phyloP scores from a whole-genome alignment of 2,113 vertebrate genomes.

The Lophochroa leadbeateri region DNA sequence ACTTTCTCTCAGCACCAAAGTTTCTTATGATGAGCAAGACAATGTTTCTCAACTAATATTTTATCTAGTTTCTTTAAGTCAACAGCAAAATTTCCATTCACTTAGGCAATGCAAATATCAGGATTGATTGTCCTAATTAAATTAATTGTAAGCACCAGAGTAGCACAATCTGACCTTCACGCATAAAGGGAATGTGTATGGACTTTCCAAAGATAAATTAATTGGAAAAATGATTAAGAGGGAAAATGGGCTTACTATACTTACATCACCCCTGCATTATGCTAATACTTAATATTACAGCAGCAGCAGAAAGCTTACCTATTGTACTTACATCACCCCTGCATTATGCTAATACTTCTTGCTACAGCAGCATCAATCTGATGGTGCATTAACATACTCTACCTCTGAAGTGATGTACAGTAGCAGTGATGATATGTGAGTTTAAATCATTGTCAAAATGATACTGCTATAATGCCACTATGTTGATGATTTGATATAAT shows the following conservation, averaged over 20 bases:
- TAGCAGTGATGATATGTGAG: conserved; percentile 30
- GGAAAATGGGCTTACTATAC: background rate
- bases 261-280: conserved; percentile 44
- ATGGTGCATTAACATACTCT: conserved; percentile 25
- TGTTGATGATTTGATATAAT: conserved; percentile 52
- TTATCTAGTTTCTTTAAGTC: background rate
- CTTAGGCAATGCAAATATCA: background rate
- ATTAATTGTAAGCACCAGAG: background rate
- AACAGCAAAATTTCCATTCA: background rate
- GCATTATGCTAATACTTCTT: conserved; percentile 47
- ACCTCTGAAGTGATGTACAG: background rate
- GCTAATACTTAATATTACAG: conserved; percentile 20
- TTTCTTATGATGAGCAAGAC: background rate
- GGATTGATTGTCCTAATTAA: background rate
- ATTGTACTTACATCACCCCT: conserved; percentile 38
- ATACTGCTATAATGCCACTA: conserved; percentile 33
- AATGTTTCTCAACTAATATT: background rate
- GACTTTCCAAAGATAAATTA: background rate
- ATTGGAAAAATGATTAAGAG: conserved; percentile 15
- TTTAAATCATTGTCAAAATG: conserved; percentile 48
- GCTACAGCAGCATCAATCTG: conserved; percentile 31
- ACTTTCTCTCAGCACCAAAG: background rate
- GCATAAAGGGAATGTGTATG: background rate
- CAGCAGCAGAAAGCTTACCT: background rate
- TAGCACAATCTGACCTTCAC: background rate